Evolutionary conservation across 2,113 vertebrate genomes (phyloP).

Genomic region (Copsychus sechellarum): DNA sequence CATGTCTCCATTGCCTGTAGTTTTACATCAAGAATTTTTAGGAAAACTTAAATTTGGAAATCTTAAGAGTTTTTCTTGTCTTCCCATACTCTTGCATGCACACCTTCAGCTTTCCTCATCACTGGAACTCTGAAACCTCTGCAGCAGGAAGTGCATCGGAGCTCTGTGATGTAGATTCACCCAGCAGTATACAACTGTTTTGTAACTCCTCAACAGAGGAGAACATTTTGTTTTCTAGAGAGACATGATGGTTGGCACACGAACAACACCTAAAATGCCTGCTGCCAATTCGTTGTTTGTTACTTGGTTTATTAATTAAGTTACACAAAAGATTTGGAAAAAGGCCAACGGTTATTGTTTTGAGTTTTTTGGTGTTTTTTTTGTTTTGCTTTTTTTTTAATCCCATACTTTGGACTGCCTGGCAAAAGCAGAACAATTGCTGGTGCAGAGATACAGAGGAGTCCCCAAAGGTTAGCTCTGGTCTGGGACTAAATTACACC

Average conservation of each 20-base stretch:
- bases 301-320: slow-evolving; percentile 69
- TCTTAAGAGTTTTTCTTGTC: neutral
- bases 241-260: slow-evolving; percentile 48
- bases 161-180: neutral
- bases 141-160: neutral
- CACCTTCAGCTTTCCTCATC: neutral
- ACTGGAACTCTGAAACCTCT: neutral
- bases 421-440: slow-evolving; percentile 60
- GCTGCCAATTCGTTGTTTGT: slow-evolving; percentile 68
- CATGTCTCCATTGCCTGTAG: neutral
- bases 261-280: slow-evolving; percentile 64
- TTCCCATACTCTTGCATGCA: neutral
- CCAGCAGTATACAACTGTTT: neutral
- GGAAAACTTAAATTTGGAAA: neutral
- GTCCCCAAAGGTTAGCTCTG: slow-evolving; percentile 24
- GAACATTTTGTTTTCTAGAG: slow-evolving; percentile 61
- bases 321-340: slow-evolving; percentile 64
- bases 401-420: neutral
- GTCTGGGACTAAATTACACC: neutral
- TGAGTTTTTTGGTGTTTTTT: too few species aligned
- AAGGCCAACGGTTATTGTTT: slow-evolving; percentile 3
- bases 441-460: slow-evolving; percentile 27
- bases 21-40: neutral
- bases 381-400: neutral
- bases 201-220: slow-evolving; percentile 5